Percentiles rank a stretch among this genome's conserved stretches.
Evolutionary conservation across 2,888 invertebrate genomes (phyloP).

Genomic region (Leptodirus hochenwartii): DNA sequence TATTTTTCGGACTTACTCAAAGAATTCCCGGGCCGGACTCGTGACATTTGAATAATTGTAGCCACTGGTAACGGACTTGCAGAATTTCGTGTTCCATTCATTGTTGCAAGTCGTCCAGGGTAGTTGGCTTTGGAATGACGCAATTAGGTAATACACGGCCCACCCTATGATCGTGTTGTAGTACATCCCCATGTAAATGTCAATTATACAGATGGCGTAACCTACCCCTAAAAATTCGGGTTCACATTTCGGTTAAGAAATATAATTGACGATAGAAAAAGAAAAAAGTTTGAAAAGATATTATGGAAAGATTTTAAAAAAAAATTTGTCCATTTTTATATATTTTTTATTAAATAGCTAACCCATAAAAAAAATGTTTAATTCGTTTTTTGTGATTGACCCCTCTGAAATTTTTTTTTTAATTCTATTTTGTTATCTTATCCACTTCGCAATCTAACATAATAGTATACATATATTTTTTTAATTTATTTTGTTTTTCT

Average conservation of each 20-base stretch:
- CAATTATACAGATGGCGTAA: conserved; percentile 89
- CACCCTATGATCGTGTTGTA: conserved; percentile 95
- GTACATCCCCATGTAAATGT: conserved; percentile 91
- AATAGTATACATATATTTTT: too few species aligned
- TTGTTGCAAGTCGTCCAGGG: conserved; percentile 82
- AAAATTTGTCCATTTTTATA: too few species aligned
- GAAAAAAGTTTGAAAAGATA: too few species aligned
- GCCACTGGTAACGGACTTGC: conserved; percentile 30
- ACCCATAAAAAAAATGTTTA: too few species aligned
- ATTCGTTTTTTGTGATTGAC: too few species aligned
- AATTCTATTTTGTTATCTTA: too few species aligned
- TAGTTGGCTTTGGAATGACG: conserved; percentile 59
- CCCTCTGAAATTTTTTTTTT: too few species aligned
- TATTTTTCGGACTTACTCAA: conserved; percentile 62
- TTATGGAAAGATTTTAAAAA: too few species aligned
- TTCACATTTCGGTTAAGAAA: too few species aligned
- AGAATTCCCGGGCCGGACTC: conserved; percentile 75
- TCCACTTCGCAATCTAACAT: too few species aligned
- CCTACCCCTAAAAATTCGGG: conserved; percentile 64
- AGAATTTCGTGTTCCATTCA: conserved; percentile 68
- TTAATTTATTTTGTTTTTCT: too few species aligned
- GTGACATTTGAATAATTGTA: conserved; percentile 25
- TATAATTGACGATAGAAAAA: conserved; percentile 1
- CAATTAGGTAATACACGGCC: conserved; percentile 81
- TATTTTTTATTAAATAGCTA: too few species aligned